Percentiles rank a stretch among this genome's conserved stretches.
Conservation (phyloP, 1,140 invertebrate species). For the Polypedilum vanderplanki region DNA sequence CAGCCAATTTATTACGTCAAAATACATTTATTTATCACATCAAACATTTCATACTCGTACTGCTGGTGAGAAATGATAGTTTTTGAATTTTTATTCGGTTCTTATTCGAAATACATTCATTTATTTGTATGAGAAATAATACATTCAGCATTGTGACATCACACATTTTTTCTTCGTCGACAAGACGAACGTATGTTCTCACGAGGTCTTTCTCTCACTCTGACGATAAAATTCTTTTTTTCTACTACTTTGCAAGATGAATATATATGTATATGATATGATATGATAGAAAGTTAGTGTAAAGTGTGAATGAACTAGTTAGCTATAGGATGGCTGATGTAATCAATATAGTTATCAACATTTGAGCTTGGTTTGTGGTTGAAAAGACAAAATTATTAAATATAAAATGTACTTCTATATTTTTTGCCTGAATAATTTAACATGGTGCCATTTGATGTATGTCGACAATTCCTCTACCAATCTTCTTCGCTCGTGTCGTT, state of each 20-base stretch:
- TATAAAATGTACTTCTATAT: too few relatives aligned
- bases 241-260: not conserved
- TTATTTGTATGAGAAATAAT: not conserved
- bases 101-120: not conserved
- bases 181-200: not conserved
- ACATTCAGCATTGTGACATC: not conserved
- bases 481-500: too few relatives aligned
- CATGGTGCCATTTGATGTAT: too few relatives aligned
- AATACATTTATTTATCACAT: conserved; percentile 1
- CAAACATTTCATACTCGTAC: not conserved
- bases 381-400: too few relatives aligned
- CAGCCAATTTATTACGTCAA: not conserved
- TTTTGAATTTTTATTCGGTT: not conserved
- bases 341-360: too few relatives aligned
- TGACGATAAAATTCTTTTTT: conserved; percentile 4
- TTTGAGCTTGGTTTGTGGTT: too few relatives aligned
- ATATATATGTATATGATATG: too few relatives aligned
- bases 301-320: too few relatives aligned
- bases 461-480: too few relatives aligned
- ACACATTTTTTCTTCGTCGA: not conserved
- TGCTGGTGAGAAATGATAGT: not conserved
- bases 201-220: not conserved
- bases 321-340: too few relatives aligned
- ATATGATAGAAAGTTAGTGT: too few relatives aligned
- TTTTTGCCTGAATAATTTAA: too few relatives aligned